These are phyloP conservation scores for Porites rus DNA, from an alignment of 92 coral and sea anemone genomes.

Conservation along the genomic window DNA sequence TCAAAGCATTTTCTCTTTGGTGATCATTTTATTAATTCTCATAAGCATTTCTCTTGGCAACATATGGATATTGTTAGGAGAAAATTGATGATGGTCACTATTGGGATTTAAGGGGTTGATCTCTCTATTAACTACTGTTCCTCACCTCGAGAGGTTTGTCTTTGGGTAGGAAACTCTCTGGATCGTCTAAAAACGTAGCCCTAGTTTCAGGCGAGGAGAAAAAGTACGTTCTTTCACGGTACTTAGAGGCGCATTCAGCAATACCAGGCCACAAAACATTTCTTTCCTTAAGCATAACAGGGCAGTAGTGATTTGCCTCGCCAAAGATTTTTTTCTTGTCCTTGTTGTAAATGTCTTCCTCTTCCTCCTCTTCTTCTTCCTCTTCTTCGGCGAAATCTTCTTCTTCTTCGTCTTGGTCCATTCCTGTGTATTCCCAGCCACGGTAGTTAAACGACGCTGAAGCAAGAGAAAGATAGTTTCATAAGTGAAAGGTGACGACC, in stretches of 20 bases:
- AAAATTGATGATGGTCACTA: too few species aligned
- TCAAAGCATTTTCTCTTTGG: too few species aligned
- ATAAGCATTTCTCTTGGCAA: too few species aligned
- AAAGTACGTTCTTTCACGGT: conserved; percentile 92
- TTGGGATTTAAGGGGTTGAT: too few species aligned
- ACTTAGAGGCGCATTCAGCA: conserved; percentile 90
- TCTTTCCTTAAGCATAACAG: conserved; percentile 92
- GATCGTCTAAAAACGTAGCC: conserved; percentile 76
- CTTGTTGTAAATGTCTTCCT: conserved; percentile 84
- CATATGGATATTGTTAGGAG: too few species aligned
- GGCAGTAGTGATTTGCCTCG: conserved; percentile 92
- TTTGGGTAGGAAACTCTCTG: conserved; percentile 74
- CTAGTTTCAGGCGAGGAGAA: conserved; percentile 89
- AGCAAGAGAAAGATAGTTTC: background rate
- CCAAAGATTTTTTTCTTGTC: conserved; percentile 93
- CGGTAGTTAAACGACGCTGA: conserved; percentile 89
- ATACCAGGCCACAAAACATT: conserved; percentile 92
- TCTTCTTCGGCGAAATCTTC: conserved; percentile 95
- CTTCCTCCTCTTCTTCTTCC: conserved; percentile 95
- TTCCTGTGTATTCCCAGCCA: conserved; percentile 99
- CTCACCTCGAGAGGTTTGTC: conserved; percentile 87
- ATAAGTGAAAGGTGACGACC: background rate
- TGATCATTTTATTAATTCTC: too few species aligned
- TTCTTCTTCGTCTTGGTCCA: conserved; percentile 99
- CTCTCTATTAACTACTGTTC: background rate